Conservation (phyloP, 2,888 invertebrate species). For the Cerastoderma edule region DNA sequence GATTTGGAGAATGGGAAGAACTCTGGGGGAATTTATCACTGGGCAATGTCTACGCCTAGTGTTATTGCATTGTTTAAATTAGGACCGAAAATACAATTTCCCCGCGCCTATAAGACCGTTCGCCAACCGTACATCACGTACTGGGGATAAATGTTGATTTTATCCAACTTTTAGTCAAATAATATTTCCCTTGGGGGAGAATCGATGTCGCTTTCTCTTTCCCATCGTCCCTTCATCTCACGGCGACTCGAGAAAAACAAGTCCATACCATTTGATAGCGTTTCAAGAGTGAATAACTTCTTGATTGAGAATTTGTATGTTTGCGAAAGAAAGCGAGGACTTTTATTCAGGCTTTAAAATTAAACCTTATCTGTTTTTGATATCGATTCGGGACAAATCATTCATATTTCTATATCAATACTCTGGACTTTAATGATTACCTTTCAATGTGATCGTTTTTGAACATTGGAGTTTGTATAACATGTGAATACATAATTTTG, state of each 20-base stretch:
- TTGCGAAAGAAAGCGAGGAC: neutral
- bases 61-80: constrained; percentile 15
- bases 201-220: too few relatives aligned
- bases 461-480: too few relatives aligned
- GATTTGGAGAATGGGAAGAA: too few relatives aligned
- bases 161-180: constrained; percentile 20
- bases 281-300: neutral
- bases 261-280: neutral
- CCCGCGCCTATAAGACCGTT: constrained; percentile 5
- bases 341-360: too few relatives aligned
- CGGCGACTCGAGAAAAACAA: too few relatives aligned
- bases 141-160: constrained; percentile 17
- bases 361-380: too few relatives aligned
- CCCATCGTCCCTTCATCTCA: too few relatives aligned
- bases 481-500: too few relatives aligned
- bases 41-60: neutral
- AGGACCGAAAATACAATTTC: constrained; percentile 11
- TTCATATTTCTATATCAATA: too few relatives aligned
- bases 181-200: constrained; percentile 1
- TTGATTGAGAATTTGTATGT: neutral
- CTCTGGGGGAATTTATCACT: constrained; percentile 1
- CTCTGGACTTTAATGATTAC: too few relatives aligned
- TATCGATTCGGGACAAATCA: too few relatives aligned
- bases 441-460: too few relatives aligned
- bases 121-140: constrained; percentile 18